Base-by-base conservation (phyloP, 1,140 invertebrate genomes). In the Oedothorax gibbosus region DNA sequence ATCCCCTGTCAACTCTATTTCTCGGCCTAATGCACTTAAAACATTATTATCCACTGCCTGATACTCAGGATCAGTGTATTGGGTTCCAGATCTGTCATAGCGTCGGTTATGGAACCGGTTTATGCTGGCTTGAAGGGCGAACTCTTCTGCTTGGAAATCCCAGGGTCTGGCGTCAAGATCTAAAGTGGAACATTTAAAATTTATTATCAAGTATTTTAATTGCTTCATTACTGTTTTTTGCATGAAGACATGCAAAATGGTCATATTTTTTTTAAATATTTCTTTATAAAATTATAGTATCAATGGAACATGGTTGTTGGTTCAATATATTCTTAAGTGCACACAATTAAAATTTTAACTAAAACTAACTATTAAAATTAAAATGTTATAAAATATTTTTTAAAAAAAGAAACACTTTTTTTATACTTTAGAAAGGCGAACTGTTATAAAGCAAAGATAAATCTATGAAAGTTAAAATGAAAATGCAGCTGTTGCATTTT, bases 141-240 rank as follows among this genome's bases (percentile, higher is more conserved):
- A 98, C 90, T 99, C 98, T 91, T 99, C 98, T 50, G 95, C 96
- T 92, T 99, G 98, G 89, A 99, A 99, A 90, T 99, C 98, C 97
- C 97, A 99, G 6, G 98, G 98, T 87, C 97, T 92, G 7, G 97
- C 97, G 92, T 99, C 98, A 87, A 99, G 93, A 92, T 99, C 96
- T 94, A 88, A 51, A 89, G 72, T 87, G 79, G 85, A 79, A 57
- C 77, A 82, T 4, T 0, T 12, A 20, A 14, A 60, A 35, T 35
- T 35, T 35, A 35, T n/a, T 35, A 35, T 35, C 35, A 35, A 35
- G 35, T 35, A 35, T 35, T 2, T 35, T 5, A 35, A 35, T 35
- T 35, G 35, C 35, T 35, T 35, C 35, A 35, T 35, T 35, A 35
- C 35, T 2, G 35, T 5, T 35, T 35, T 35, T 35, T 35, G 5